These are phyloP conservation scores for Trogon melanurus DNA, from an alignment of 2,113 vertebrate species.

Conservation along the genomic window DNA sequence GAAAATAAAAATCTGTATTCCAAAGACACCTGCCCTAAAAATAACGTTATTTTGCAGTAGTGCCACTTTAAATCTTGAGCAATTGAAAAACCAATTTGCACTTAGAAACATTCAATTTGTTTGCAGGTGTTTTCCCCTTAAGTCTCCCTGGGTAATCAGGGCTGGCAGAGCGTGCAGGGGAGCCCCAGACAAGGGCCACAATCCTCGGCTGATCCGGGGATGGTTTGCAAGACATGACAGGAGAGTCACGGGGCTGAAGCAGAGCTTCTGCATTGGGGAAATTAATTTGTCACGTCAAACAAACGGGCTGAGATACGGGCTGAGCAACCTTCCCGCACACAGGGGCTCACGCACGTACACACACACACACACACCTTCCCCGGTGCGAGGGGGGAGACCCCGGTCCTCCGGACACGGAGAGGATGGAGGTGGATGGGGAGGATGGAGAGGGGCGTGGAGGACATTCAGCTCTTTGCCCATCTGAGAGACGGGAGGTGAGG, in stretches of 20 bases:
- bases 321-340: background rate
- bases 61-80: slow-evolving; percentile 64
- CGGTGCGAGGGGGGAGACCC: fast-evolving
- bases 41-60: slow-evolving; percentile 31
- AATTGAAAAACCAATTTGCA: slow-evolving; percentile 67
- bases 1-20: background rate
- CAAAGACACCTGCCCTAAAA: background rate
- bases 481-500: background rate
- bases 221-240: background rate
- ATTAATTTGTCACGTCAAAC: background rate
- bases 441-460: background rate
- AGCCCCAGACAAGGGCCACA: background rate
- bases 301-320: fast-evolving
- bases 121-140: slow-evolving; percentile 58
- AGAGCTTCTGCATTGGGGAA: background rate
- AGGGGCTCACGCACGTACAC: fast-evolving
- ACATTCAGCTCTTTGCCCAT: background rate
- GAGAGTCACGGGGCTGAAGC: background rate
- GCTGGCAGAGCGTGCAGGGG: background rate
- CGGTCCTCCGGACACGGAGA: fast-evolving
- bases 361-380: background rate
- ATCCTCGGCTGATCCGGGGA: background rate
- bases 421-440: background rate
- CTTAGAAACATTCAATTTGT: slow-evolving; percentile 63
- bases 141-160: background rate